These are phyloP conservation scores for Seriola rivoliana DNA, from an alignment of 2,113 vertebrate species.

Conservation along the genomic window DNA sequence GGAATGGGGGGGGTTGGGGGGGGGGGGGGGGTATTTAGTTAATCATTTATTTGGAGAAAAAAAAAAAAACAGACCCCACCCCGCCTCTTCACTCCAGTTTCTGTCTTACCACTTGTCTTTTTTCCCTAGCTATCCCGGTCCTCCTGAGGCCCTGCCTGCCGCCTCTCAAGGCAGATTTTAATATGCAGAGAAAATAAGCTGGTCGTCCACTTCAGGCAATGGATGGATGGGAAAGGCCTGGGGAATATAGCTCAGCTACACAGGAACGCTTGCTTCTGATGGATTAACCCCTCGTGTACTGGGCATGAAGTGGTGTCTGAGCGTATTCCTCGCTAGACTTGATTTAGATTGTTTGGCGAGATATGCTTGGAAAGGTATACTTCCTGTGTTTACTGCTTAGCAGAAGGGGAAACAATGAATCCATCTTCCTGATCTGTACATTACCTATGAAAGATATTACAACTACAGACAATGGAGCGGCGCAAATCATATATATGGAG, in stretches of 20 bases:
- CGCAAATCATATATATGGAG: conserved; percentile 44
- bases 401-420: conserved; percentile 55
- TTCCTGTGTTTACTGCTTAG: conserved; percentile 33
- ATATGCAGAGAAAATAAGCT: conserved; percentile 74
- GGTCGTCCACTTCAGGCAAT: conserved; percentile 57
- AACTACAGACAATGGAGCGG: conserved; percentile 26
- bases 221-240: conserved; percentile 60
- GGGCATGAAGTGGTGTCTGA: conserved; percentile 29
- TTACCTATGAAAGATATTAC: conserved; percentile 35
- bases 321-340: conserved; percentile 45
- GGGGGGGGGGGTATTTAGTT: conserved; percentile 70
- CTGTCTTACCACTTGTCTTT: conserved; percentile 46
- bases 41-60: conserved; percentile 74
- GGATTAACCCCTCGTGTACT: conserved; percentile 68
- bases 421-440: conserved; percentile 54
- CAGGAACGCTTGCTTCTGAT: conserved; percentile 57
- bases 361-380: conserved; percentile 27
- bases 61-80: conserved; percentile 1
- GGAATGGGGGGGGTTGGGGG: conserved; percentile 57
- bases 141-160: conserved; percentile 59
- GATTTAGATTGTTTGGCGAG: conserved; percentile 53
- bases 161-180: conserved; percentile 64
- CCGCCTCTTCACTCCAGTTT: conserved; percentile 34
- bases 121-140: conserved; percentile 17
- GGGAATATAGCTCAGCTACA: conserved; percentile 56